Percentiles rank a stretch among this genome's conserved stretches.
Conservation (phyloP, 2,888 invertebrate species). For the Drosophila cognata region DNA sequence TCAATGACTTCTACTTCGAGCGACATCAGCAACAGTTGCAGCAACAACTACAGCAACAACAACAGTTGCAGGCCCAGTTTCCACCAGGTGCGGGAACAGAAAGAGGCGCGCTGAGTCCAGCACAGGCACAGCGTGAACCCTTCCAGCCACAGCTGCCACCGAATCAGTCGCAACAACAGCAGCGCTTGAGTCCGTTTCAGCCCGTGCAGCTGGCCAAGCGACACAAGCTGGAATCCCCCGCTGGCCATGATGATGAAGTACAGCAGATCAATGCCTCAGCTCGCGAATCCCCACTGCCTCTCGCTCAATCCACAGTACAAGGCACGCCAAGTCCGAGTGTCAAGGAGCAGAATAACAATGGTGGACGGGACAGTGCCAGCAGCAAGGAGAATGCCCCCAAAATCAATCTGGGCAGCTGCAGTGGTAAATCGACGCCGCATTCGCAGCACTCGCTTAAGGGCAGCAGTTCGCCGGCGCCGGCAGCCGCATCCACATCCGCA, state of each 20-base stretch:
- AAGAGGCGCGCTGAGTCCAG: slow-evolving; percentile 33
- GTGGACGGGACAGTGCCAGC: slow-evolving; percentile 68
- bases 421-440: slow-evolving; percentile 64
- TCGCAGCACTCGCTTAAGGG: slow-evolving; percentile 39
- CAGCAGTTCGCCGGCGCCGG: slow-evolving; percentile 37
- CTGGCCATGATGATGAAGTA: slow-evolving; percentile 62
- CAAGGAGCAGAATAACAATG: slow-evolving; percentile 66
- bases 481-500: slow-evolving; percentile 22
- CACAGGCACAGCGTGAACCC: slow-evolving; percentile 57
- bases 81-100: slow-evolving; percentile 20
- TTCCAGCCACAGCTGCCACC: slow-evolving; percentile 70
- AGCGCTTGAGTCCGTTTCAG: slow-evolving; percentile 67
- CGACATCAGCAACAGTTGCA: slow-evolving; percentile 66
- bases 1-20: slow-evolving; percentile 74
- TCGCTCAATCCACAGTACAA: slow-evolving; percentile 48
- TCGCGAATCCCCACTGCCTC: slow-evolving; percentile 30
- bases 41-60: slow-evolving; percentile 65
- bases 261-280: slow-evolving; percentile 58
- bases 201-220: slow-evolving; percentile 69
- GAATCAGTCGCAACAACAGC: slow-evolving; percentile 48
- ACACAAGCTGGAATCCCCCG: slow-evolving; percentile 61
- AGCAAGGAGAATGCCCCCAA: slow-evolving; percentile 71
- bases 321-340: slow-evolving; percentile 24
- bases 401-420: slow-evolving; percentile 42
- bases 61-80: slow-evolving; percentile 61